Evolutionary conservation across 1,140 invertebrate species (phyloP).

Genomic region (Ceratoteleas bidentatus): DNA sequence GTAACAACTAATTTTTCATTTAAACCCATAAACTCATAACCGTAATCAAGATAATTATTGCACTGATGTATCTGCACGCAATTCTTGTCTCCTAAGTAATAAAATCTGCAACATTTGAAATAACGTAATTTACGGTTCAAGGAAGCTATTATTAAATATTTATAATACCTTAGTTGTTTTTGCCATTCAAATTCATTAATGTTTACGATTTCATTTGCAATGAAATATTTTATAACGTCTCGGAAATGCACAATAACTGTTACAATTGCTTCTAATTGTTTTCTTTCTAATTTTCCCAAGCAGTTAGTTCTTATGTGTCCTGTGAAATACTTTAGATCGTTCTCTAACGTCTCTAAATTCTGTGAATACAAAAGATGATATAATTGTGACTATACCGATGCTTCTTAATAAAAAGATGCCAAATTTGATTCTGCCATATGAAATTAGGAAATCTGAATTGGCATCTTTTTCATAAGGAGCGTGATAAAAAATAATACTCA

Average conservation of each 20-base stretch:
- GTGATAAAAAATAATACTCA: too few relatives aligned
- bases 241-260: constrained; percentile 94
- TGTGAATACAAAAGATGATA: background rate
- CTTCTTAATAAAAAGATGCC: too few relatives aligned
- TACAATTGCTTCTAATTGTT: constrained; percentile 92
- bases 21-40: constrained; percentile 90
- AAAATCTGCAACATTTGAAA: too few relatives aligned
- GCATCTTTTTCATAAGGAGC: background rate
- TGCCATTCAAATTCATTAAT: constrained; percentile 94
- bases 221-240: constrained; percentile 93
- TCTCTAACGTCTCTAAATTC: constrained; percentile 89
- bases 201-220: constrained; percentile 91
- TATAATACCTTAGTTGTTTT: constrained; percentile 86
- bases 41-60: background rate
- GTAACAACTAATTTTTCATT: constrained; percentile 95
- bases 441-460: background rate
- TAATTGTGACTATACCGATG: background rate
- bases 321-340: constrained; percentile 91
- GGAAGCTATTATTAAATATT: too few relatives aligned
- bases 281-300: constrained; percentile 89
- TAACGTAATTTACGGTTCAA: too few relatives aligned
- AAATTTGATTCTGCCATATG: too few relatives aligned
- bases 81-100: too few relatives aligned
- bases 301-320: constrained; percentile 89
- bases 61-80: too few relatives aligned